A percentile compares a stretch with the other conserved stretches of the same genome.
These are phyloP conservation scores for Smutsia temminckii DNA, from an alignment of 2,797 vertebrate genomes.

Conservation along the genomic window DNA sequence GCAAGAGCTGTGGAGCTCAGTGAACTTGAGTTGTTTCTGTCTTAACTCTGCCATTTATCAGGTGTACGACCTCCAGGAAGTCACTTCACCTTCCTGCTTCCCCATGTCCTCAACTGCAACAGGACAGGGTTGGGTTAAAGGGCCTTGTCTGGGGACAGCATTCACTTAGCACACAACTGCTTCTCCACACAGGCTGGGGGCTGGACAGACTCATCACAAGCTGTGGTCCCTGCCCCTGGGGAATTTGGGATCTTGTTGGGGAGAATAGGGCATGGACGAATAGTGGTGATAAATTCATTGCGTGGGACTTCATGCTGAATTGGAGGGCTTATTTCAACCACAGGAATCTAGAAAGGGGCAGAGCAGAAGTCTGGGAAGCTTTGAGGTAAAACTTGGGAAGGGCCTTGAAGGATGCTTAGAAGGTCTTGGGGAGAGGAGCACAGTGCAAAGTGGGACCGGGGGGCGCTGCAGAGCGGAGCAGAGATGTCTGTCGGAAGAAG, in stretches of 20 bases:
- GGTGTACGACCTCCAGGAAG: background rate
- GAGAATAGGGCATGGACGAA: background rate
- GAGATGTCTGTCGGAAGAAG: background rate
- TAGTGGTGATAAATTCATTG: background rate
- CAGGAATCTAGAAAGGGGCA: background rate
- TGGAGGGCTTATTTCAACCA: background rate
- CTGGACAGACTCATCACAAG: background rate
- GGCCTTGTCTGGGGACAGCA: background rate
- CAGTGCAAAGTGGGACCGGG: accelerated
- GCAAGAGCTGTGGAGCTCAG: background rate
- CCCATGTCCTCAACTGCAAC: background rate
- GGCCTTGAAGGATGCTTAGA: background rate
- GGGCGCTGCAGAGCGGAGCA: background rate
- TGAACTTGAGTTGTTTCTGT: background rate
- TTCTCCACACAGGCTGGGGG: background rate
- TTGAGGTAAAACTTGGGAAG: background rate
- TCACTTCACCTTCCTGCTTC: background rate
- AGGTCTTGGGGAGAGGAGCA: background rate
- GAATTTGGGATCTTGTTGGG: background rate
- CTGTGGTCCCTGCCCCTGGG: background rate
- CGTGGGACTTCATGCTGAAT: background rate
- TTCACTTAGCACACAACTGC: background rate
- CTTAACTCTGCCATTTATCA: background rate
- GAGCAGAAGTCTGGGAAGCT: background rate
- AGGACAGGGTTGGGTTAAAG: background rate